Conservation (phyloP, 2,888 invertebrate species). For the Muscina levida region DNA sequence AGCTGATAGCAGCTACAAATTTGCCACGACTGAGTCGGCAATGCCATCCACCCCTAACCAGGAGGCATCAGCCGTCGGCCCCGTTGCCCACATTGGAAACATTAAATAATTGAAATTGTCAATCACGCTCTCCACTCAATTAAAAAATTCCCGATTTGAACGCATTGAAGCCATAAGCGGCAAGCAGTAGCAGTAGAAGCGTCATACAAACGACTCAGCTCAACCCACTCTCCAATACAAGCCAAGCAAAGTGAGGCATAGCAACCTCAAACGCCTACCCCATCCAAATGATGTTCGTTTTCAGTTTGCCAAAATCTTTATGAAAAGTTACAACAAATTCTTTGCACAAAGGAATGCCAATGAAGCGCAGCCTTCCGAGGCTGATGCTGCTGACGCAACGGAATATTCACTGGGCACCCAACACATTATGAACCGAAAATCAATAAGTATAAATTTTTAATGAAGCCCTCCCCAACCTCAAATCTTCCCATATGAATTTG, state of each 20-base stretch:
- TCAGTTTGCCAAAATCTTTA: slow-evolving; percentile 11
- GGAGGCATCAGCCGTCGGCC: not conserved
- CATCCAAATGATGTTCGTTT: slow-evolving; percentile 20
- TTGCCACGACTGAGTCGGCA: not conserved
- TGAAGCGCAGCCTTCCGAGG: not conserved
- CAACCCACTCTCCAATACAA: slow-evolving; percentile 13
- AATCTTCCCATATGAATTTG: too few species aligned
- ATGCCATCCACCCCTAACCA: slow-evolving; percentile 26
- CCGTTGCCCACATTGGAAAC: slow-evolving; percentile 10
- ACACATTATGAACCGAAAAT: slow-evolving; percentile 41
- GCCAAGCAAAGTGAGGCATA: slow-evolving; percentile 11
- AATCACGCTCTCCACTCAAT: slow-evolving; percentile 60
- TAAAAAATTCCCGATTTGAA: slow-evolving; percentile 38
- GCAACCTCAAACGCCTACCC: slow-evolving; percentile 1
- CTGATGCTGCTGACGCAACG: not conserved
- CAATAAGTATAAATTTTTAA: slow-evolving; percentile 47
- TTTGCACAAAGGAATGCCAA: slow-evolving; percentile 6
- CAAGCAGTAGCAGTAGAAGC: not conserved
- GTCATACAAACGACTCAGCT: slow-evolving; percentile 1
- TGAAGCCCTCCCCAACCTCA: not conserved
- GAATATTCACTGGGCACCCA: not conserved
- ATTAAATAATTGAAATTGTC: slow-evolving; percentile 62
- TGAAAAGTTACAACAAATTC: slow-evolving; percentile 18
- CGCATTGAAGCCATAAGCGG: slow-evolving; percentile 19
- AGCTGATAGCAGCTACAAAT: slow-evolving; percentile 12